phyloP scores from a whole-genome alignment of 2,113 vertebrate genomes.

The Podiceps cristatus region DNA sequence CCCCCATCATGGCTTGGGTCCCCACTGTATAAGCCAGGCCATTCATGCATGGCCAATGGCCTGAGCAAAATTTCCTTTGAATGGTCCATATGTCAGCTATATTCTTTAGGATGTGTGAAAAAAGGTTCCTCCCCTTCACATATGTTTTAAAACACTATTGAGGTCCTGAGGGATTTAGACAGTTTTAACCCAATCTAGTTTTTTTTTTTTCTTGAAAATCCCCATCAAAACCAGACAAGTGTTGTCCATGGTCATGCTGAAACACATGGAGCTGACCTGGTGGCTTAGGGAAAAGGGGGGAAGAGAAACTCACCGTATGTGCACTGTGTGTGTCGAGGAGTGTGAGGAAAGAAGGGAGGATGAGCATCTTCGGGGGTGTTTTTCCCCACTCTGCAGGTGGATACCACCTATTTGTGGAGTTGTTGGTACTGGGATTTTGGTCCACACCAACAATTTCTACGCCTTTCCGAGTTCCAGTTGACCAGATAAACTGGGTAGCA shows the following conservation, averaged over 20 bases:
- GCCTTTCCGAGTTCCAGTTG: not conserved
- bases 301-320: not conserved
- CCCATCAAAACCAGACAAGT: not conserved
- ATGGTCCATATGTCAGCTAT: constrained; percentile 68
- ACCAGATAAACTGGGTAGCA: not conserved
- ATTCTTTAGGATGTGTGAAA: not conserved
- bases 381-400: not conserved
- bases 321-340: not conserved
- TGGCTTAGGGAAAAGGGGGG: not conserved
- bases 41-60: constrained; percentile 50
- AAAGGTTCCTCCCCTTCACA: constrained; percentile 60
- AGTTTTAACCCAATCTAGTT: not conserved
- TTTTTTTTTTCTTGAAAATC: not conserved
- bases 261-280: not conserved
- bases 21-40: not conserved
- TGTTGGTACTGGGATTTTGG: not conserved
- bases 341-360: not conserved
- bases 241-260: not conserved
- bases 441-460: not conserved
- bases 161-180: constrained; percentile 24
- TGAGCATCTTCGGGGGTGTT: not conserved
- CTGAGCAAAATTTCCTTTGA: constrained; percentile 63
- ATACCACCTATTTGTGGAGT: not conserved
- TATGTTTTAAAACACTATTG: constrained; percentile 53
- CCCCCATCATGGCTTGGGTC: fast-evolving